A percentile compares a stretch with the other conserved stretches of the same genome.
phyloP scores from a whole-genome alignment of 2,888 invertebrate genomes.

The Eretmocerus hayati region DNA sequence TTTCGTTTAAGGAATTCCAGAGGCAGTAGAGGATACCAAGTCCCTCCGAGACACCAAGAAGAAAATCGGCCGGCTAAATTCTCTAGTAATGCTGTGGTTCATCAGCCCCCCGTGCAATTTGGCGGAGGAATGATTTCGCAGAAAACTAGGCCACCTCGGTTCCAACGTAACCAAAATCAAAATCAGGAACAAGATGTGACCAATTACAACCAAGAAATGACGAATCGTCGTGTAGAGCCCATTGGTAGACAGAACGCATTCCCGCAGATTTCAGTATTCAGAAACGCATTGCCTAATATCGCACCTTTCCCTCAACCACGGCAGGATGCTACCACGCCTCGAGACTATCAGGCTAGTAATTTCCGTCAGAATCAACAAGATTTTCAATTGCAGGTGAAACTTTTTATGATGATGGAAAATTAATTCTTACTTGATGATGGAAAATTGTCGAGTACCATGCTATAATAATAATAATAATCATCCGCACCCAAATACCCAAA shows the following conservation, averaged over 20 bases:
- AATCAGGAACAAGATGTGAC: slow-evolving; percentile 34
- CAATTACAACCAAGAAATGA: slow-evolving; percentile 29
- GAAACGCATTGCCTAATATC: slow-evolving; percentile 23
- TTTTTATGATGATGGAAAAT: neutral
- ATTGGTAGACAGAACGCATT: slow-evolving; percentile 21
- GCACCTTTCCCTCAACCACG: slow-evolving; percentile 26
- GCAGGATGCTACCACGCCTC: slow-evolving; percentile 24
- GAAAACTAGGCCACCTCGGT: slow-evolving; percentile 54
- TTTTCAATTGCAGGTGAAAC: slow-evolving; percentile 10
- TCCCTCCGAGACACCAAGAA: slow-evolving; percentile 34
- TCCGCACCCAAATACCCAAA: too few species aligned
- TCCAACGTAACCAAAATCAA: slow-evolving; percentile 49
- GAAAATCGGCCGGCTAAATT: slow-evolving; percentile 34
- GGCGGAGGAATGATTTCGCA: slow-evolving; percentile 30
- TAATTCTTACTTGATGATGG: neutral
- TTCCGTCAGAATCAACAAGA: slow-evolving; percentile 26
- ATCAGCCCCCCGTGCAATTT: slow-evolving; percentile 24
- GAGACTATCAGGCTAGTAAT: slow-evolving; percentile 22
- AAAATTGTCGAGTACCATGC: too few species aligned
- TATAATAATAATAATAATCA: too few species aligned
- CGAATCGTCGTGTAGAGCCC: slow-evolving; percentile 26
- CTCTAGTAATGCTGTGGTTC: slow-evolving; percentile 23
- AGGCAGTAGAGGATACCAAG: slow-evolving; percentile 35
- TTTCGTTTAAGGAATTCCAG: slow-evolving; percentile 23
- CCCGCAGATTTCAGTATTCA: slow-evolving; percentile 31